These are phyloP conservation scores for Gila orcuttii DNA, from an alignment of 2,113 vertebrate genomes.

Conservation along the genomic window DNA sequence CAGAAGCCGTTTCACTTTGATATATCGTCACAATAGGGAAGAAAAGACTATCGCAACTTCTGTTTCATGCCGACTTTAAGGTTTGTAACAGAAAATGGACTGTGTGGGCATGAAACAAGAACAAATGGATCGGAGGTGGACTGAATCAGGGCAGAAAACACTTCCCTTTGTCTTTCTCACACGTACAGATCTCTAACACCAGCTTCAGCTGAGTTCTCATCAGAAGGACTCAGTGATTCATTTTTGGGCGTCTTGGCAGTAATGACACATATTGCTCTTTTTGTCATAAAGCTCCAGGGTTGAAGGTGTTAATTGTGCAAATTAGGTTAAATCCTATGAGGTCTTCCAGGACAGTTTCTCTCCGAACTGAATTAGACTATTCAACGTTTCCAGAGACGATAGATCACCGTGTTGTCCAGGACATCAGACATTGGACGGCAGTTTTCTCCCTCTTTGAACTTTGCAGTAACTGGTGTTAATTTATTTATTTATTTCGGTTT, in stretches of 20 bases:
- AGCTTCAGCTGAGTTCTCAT: conserved; percentile 4
- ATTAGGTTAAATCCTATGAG: conserved; percentile 14
- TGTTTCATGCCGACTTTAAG: too few relatives aligned
- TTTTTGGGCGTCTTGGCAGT: conserved; percentile 32
- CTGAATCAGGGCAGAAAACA: not conserved
- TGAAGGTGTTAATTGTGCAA: conserved; percentile 9
- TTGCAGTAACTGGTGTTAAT: not conserved
- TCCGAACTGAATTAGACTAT: not conserved
- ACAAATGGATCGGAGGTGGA: conserved; percentile 2
- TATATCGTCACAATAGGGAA: too few relatives aligned
- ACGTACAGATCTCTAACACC: conserved; percentile 45
- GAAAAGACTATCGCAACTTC: too few relatives aligned
- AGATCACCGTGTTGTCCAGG: not conserved
- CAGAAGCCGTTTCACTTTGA: too few relatives aligned
- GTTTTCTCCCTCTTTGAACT: not conserved
- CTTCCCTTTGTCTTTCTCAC: conserved; percentile 24
- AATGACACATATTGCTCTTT: conserved; percentile 38
- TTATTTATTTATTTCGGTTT: not conserved
- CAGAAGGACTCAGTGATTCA: conserved; percentile 37
- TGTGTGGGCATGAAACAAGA: not conserved
- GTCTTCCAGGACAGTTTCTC: not conserved
- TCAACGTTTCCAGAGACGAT: not conserved
- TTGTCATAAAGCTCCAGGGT: conserved; percentile 28
- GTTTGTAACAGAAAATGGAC: too few relatives aligned
- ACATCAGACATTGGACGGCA: not conserved